phyloP scores from a whole-genome alignment of 2,888 invertebrate species.

The Erebia palarica region DNA sequence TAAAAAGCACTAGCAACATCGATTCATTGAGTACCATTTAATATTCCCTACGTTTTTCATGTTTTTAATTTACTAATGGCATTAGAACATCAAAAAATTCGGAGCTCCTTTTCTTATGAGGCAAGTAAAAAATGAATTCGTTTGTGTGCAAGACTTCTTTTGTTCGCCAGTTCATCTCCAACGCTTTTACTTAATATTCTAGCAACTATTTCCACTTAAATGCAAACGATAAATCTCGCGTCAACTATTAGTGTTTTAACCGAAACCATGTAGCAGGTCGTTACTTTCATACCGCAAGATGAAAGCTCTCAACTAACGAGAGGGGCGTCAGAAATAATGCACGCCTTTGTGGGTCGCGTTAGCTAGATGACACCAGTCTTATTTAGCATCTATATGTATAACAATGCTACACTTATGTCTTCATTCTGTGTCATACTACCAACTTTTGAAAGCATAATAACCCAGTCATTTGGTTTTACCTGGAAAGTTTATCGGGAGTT shows the following conservation, averaged over 20 bases:
- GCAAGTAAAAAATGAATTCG: too few species aligned
- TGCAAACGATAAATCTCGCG: slow-evolving; percentile 8
- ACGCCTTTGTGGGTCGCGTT: slow-evolving; percentile 19
- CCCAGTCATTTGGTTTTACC: too few species aligned
- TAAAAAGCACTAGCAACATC: too few species aligned
- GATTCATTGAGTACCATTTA: too few species aligned
- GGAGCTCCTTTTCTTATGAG: too few species aligned
- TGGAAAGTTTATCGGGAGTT: too few species aligned
- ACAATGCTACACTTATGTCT: neutral
- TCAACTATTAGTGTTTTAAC: slow-evolving; percentile 23
- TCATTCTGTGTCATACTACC: too few species aligned
- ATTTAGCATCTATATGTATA: slow-evolving; percentile 14
- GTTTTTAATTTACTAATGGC: too few species aligned
- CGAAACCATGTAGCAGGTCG: slow-evolving; percentile 11
- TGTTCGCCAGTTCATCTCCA: too few species aligned
- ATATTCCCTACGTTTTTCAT: too few species aligned
- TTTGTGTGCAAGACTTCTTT: too few species aligned
- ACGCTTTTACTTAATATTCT: neutral
- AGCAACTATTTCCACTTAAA: slow-evolving; percentile 7
- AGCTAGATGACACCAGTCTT: slow-evolving; percentile 11
- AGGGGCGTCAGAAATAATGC: slow-evolving; percentile 24
- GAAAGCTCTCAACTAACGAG: slow-evolving; percentile 27
- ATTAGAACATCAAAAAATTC: neutral
- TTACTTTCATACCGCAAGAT: slow-evolving; percentile 21
- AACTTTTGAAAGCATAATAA: too few species aligned